phyloP scores from a whole-genome alignment of 64 coral and sea anemone species.

The Montipora foliosa region DNA sequence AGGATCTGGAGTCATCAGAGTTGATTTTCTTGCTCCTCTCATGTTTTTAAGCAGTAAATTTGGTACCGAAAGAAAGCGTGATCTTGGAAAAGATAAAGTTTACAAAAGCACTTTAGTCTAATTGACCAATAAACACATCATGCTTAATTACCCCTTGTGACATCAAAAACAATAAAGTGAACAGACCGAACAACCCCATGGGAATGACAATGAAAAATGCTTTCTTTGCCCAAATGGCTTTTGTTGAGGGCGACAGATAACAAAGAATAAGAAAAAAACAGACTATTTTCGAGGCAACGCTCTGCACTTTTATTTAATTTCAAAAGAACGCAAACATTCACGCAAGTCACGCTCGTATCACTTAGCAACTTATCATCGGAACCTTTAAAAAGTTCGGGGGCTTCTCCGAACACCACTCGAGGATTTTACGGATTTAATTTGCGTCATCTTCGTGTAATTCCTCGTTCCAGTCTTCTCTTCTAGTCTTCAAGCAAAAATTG shows the following conservation, averaged over 20 bases:
- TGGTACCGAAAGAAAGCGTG: not conserved
- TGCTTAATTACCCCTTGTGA: slow-evolving; percentile 52
- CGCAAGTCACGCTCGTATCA: not conserved
- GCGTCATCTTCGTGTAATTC: slow-evolving; percentile 18
- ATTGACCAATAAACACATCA: slow-evolving; percentile 51
- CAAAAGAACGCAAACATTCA: not conserved
- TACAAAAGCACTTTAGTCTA: slow-evolving; percentile 13
- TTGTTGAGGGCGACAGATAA: no score
- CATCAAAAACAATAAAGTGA: slow-evolving; percentile 6
- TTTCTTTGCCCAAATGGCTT: no score
- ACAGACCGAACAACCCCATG: slow-evolving; percentile 8
- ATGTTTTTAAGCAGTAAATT: not conserved
- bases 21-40: slow-evolving; percentile 83
- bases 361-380: slow-evolving; percentile 2
- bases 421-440: no score
- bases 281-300: no score
- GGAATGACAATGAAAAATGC: not conserved
- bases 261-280: no score
- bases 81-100: slow-evolving; percentile 29
- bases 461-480: no score
- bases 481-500: not conserved
- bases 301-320: not conserved
- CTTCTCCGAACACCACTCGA: not conserved
- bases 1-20: slow-evolving; percentile 96
- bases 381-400: not conserved